Evolutionary conservation across 2,113 vertebrate genomes (phyloP).

Genomic region (Psilopogon haemacephalus): DNA sequence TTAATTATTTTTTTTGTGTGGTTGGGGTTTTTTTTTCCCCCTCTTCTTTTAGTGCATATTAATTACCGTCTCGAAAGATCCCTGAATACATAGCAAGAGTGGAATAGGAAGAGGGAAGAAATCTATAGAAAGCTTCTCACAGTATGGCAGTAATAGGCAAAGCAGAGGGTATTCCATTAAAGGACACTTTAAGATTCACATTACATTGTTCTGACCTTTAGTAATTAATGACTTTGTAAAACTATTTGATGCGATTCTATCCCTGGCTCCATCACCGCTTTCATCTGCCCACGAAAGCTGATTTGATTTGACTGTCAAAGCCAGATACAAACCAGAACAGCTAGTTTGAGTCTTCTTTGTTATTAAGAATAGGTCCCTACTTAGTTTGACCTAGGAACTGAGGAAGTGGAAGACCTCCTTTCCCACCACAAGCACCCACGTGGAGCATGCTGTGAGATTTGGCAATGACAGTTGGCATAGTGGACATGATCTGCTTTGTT

Average conservation of each 20-base stretch:
- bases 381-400: background rate
- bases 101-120: background rate
- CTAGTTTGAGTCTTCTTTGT: background rate
- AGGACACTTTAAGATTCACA: background rate
- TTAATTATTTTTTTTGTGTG: background rate
- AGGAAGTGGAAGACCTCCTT: background rate
- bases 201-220: background rate
- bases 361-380: background rate
- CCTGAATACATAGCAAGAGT: background rate
- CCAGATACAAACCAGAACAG: background rate
- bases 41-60: background rate
- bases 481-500: no score
- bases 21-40: no score
- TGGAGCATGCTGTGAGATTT: background rate
- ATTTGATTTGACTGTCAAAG: background rate
- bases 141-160: background rate
- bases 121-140: background rate
- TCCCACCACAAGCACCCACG: fast-evolving
- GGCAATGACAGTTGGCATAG: no score
- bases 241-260: background rate
- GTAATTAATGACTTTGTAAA: background rate
- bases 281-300: background rate
- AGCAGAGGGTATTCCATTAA: background rate
- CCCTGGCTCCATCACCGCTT: background rate
- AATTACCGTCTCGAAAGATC: background rate